Conservation (phyloP, 2,113 vertebrate species). For the Pseudolaguvia tuberculata region DNA sequence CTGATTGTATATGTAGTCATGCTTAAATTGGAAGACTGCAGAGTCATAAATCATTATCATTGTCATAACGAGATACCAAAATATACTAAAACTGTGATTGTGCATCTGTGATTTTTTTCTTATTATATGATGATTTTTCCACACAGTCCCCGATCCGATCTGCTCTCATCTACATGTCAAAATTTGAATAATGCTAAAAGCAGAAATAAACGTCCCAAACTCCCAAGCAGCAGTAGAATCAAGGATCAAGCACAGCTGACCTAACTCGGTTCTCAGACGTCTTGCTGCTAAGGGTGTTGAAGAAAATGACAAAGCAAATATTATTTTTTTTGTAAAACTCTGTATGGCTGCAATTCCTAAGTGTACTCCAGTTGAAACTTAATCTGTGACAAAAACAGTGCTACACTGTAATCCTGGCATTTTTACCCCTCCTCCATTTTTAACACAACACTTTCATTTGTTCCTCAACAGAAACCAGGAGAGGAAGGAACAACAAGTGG, state of each 20-base stretch:
- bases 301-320: conserved; percentile 39
- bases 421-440: conserved; percentile 45
- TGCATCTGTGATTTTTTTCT: background rate
- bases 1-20: background rate
- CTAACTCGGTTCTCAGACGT: conserved; percentile 36
- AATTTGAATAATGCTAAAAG: background rate
- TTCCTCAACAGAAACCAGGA: conserved; percentile 56
- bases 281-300: conserved; percentile 22
- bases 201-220: background rate
- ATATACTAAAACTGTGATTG: background rate
- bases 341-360: conserved; percentile 1
- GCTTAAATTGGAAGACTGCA: background rate
- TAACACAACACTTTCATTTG: conserved; percentile 53
- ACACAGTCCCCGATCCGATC: background rate
- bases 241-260: background rate
- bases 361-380: conserved; percentile 47
- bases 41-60: background rate
- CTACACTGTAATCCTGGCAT: conserved; percentile 45
- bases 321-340: conserved; percentile 37
- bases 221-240: background rate
- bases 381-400: conserved; percentile 45
- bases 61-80: background rate
- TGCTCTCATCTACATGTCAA: background rate
- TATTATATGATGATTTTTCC: background rate
- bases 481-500: conserved; percentile 59